Base-by-base conservation (phyloP, 2,113 vertebrate genomes). In the Gymnocephalus cernua region DNA sequence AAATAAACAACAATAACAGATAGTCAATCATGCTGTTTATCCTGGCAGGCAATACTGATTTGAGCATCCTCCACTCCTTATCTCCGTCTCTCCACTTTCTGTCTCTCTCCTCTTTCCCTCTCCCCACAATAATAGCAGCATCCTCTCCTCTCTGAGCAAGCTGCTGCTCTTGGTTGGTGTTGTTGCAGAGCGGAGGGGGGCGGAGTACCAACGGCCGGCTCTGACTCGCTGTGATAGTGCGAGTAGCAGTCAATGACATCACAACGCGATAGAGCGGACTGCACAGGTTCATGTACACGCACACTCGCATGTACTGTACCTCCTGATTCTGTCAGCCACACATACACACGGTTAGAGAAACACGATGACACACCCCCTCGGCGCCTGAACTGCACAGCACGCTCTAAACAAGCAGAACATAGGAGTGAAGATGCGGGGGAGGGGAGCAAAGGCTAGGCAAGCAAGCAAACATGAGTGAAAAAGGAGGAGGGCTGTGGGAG, bases 401-500 rank as follows among this genome's bases (percentile, higher is more conserved):
- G 89, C 94, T 91, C 90, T 94, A 95, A 94, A 94, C 94, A 95
- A 90, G 86, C 83, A 82, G 62, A 79, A 78, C 71, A 80, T 70
- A 80, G 73, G 57, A 77, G 86, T 63, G 79, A 79, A 62, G 44
- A 59, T 83, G 86, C 62, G 92, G 90, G 90, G 91, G 92, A 93
- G 90, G 91, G 92, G 82, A 79, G 81, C 63, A 79, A 63, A 70
- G 47, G 58, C 79, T 25, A 80, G 48, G 81, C 86, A 78, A 59
- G 83, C 51, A 32, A 65, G 83, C 58, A 83, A 79, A 85, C 73
- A 72, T 68, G 65, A 71, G 83, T 67, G 58, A 68, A 67, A 84
- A 79, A 86, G 63, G 83, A 88, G 83, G 87, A 82, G 72, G 81
- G 58, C 19, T 72, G 64, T 67, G 77, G 77, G 80, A 83, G 76